Percentiles rank a stretch among this genome's conserved stretches.
Conservation (phyloP, 92 coral and sea anemone genomes). For the Ricordea florida region DNA sequence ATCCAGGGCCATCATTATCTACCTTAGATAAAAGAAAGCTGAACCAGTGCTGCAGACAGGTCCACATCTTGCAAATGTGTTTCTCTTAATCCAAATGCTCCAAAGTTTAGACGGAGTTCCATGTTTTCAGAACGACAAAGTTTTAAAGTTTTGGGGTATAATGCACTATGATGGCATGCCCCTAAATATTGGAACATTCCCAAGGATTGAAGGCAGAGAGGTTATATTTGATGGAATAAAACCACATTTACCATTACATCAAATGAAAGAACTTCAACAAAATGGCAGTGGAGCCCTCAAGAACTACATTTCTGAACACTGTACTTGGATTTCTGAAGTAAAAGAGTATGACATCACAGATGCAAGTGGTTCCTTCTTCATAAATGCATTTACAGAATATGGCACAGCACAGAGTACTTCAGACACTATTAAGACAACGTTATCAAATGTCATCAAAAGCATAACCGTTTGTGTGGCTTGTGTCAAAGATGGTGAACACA, state of each 20-base stretch:
- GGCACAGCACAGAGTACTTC: constrained; percentile 45
- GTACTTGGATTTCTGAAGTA: constrained; percentile 66
- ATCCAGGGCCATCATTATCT: constrained; percentile 60
- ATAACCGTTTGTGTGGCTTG: constrained; percentile 38
- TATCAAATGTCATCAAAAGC: constrained; percentile 17
- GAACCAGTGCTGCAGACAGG: constrained; percentile 33
- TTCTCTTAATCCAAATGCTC: constrained; percentile 39
- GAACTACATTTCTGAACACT: constrained; percentile 31
- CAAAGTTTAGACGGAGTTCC: constrained; percentile 60
- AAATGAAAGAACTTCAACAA: constrained; percentile 53
- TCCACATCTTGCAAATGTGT: constrained; percentile 49
- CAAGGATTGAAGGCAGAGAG: constrained; percentile 48
- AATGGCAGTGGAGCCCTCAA: constrained; percentile 40
- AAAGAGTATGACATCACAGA: constrained; percentile 56
- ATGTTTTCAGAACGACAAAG: background rate
- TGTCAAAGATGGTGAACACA: constrained; percentile 21
- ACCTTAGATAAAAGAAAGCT: constrained; percentile 19
- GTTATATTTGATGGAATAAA: constrained; percentile 55
- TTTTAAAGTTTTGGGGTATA: constrained; percentile 12
- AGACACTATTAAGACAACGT: constrained; percentile 36
- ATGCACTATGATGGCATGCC: constrained; percentile 76
- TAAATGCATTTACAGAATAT: constrained; percentile 48
- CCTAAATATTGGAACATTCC: constrained; percentile 62
- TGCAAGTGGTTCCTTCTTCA: constrained; percentile 55
- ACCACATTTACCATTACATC: constrained; percentile 19